phyloP scores from a whole-genome alignment of 2,888 invertebrate genomes.

The Arctia plantaginis region DNA sequence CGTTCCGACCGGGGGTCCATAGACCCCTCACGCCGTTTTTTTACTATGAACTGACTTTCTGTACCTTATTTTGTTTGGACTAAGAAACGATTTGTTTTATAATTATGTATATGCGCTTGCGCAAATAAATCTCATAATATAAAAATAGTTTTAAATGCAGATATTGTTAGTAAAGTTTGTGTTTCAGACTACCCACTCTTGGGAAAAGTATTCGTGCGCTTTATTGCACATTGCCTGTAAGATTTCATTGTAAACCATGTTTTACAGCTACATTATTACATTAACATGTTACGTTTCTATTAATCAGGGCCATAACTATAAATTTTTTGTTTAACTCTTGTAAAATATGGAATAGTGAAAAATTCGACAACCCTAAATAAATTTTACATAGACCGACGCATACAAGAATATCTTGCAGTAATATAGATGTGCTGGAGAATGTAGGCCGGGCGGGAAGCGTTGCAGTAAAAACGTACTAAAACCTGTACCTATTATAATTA shows the following conservation, averaged over 20 bases:
- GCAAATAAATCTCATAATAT: background rate
- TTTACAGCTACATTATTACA: too few species aligned
- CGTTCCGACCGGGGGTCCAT: too few species aligned
- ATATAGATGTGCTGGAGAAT: conserved; percentile 10
- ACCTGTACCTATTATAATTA: conserved; percentile 32
- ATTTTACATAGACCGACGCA: conserved; percentile 30
- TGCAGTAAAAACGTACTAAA: conserved; percentile 44
- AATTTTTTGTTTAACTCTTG: background rate
- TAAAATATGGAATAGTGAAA: background rate
- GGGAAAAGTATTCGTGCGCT: background rate
- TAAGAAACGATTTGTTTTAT: background rate
- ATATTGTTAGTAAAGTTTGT: background rate
- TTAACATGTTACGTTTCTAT: background rate
- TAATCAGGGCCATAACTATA: background rate
- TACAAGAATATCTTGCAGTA: conserved; percentile 15
- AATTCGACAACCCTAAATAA: conserved; percentile 36
- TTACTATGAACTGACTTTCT: background rate
- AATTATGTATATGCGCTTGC: background rate
- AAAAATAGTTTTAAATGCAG: background rate
- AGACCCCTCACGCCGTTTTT: too few species aligned
- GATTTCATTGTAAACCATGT: background rate
- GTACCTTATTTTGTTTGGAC: background rate
- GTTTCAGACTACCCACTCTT: background rate
- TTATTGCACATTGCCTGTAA: background rate
- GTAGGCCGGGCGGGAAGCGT: conserved; percentile 40